phyloP scores from a whole-genome alignment of 2,113 vertebrate species.

The Paracanthobrama guichenoti region DNA sequence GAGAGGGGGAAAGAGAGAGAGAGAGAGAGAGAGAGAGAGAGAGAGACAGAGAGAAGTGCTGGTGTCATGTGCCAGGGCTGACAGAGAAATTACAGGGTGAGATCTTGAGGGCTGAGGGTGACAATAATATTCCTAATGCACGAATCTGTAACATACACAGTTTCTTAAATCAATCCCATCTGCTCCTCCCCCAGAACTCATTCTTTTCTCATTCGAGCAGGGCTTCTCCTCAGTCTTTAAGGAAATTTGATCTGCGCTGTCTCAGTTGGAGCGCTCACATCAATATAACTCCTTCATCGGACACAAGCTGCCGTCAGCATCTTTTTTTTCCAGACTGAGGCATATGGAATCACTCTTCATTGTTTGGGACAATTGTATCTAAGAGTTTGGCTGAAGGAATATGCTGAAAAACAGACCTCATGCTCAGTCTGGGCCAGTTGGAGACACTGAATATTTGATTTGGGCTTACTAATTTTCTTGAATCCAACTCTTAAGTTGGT shows the following conservation, averaged over 20 bases:
- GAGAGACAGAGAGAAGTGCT: background rate
- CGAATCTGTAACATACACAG: background rate
- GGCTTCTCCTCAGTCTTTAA: background rate
- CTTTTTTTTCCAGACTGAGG: conserved; percentile 6
- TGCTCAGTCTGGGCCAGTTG: background rate
- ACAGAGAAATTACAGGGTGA: background rate
- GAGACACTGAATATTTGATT: background rate
- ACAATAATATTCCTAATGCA: background rate
- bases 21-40: background rate
- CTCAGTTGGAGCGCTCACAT: background rate
- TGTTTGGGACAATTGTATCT: background rate
- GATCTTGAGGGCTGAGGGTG: background rate
- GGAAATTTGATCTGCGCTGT: conserved; percentile 27
- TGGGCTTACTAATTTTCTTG: background rate
- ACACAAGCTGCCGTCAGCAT: background rate
- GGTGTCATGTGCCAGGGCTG: background rate
- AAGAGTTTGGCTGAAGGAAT: background rate
- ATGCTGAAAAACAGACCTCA: background rate
- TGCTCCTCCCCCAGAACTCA: conserved; percentile 1
- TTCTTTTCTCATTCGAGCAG: background rate
- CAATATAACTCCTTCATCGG: conserved; percentile 2
- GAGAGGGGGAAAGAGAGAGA: background rate
- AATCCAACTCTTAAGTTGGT: no score
- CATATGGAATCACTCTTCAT: conserved; percentile 8
- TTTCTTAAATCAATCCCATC: conserved; percentile 11